Evolutionary conservation across 2,113 vertebrate genomes (phyloP).

Genomic region (human (Homo sapiens)): DNA sequence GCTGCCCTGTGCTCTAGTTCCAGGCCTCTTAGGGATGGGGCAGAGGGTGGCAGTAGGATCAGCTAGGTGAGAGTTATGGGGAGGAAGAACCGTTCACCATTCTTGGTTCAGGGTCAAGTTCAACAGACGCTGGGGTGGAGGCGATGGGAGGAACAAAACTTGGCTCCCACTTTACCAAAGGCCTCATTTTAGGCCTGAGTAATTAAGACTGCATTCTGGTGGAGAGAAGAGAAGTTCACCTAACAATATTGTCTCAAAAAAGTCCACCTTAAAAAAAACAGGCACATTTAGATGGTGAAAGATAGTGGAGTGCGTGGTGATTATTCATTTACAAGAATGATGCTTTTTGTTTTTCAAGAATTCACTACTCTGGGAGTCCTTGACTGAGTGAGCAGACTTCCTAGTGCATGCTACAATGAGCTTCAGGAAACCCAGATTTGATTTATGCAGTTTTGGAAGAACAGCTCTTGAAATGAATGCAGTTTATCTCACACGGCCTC

Average conservation of each 20-base stretch:
- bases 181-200: neutral
- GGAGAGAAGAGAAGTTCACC: neutral
- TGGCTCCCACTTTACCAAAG: neutral
- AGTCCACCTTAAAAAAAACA: neutral
- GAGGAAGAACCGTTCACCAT: neutral
- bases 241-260: neutral
- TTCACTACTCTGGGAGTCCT: neutral
- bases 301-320: too few species aligned
- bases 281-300: neutral
- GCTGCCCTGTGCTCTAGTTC: too few species aligned
- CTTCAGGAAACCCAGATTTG: neutral
- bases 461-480: neutral
- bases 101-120: neutral
- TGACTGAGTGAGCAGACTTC: neutral
- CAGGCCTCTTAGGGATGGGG: neutral
- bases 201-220: neutral
- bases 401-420: neutral
- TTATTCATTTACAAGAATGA: neutral
- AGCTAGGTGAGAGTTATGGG: neutral
- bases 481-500: neutral
- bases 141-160: neutral
- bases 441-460: neutral
- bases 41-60: neutral
- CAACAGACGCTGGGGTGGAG: neutral
- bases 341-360: neutral